A percentile compares a stretch with the other conserved stretches of the same genome.
These are phyloP conservation scores for Microtus montanus DNA, from an alignment of 2,113 vertebrate genomes.

Conservation along the genomic window DNA sequence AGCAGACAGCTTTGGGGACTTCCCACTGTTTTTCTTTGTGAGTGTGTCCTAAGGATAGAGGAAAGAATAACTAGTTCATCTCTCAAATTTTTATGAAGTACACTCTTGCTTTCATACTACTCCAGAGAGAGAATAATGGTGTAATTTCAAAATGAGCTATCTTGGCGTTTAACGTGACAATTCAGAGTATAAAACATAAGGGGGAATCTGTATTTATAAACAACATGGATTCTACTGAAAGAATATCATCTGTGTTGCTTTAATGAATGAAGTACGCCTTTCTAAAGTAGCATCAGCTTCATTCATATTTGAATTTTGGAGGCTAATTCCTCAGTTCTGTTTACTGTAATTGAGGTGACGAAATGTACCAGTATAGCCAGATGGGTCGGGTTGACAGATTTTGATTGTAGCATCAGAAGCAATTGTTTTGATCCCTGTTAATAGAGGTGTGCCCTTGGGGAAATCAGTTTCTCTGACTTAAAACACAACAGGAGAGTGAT, in stretches of 20 bases:
- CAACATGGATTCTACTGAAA: conserved; percentile 22
- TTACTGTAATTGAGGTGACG: conserved; percentile 54
- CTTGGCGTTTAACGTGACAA: conserved; percentile 3
- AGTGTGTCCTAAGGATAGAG: conserved; percentile 32
- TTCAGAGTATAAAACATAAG: conserved; percentile 10
- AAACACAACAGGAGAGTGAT: not conserved
- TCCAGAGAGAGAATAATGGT: conserved; percentile 15
- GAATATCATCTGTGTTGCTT: conserved; percentile 14
- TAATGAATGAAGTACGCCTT: conserved; percentile 40
- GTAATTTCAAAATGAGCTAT: conserved; percentile 52
- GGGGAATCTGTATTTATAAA: conserved; percentile 43
- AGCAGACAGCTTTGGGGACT: conserved; percentile 49
- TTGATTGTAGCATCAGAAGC: not conserved
- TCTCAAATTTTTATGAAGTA: conserved; percentile 64
- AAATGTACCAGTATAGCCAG: conserved; percentile 7
- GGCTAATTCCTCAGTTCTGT: conserved; percentile 49
- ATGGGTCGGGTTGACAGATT: not conserved
- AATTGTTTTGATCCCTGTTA: conserved; percentile 33
- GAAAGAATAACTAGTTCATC: conserved; percentile 50
- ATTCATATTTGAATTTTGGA: conserved; percentile 62
- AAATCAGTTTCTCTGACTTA: not conserved
- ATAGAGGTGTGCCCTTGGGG: not conserved
- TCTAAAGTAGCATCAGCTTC: conserved; percentile 54
- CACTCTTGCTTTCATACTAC: conserved; percentile 19
- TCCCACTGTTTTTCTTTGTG: conserved; percentile 57